Evolutionary conservation across 2,888 invertebrate species (phyloP), one percentile per base, ranked within the genome.

Genomic region (Notodonta ziczac): DNA sequence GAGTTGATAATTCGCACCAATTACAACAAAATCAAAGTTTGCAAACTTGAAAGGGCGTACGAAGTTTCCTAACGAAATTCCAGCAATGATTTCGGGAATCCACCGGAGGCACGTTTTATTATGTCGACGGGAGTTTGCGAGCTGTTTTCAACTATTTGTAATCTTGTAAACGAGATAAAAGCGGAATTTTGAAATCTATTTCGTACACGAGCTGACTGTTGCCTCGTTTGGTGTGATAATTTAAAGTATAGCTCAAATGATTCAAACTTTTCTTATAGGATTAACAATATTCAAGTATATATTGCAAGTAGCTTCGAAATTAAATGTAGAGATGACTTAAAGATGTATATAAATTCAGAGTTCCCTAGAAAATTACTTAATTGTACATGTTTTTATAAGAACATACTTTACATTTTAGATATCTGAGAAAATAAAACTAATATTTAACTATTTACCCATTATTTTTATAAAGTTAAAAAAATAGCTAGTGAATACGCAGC

Each of bases 101-200:
- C 58, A 58, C 53, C 48, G 60, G 59, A 62, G 56, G 32, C 57
- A 54, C 57, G 61, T 63, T 70, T 69, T 58, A 63, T 65, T 70
- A 60, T 55, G 32, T 48, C 56, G 32, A 59, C 62, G 65, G 59
- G 71, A 73, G 65, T 69, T 71, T n/a, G 51, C 3, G 51, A 54
- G 66, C 55, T 61, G 58, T 59, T 66, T 66, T 67, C 57, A 72
- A 73, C 73, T 73, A 73, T 72, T 73, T 62, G 52, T 60, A 63
- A 66, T 65, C 60, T 64, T 61, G 53, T 66, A 51, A 51, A 44
- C 58, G 59, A 66, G 72, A 61, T 73, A 65, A 71, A 73, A 69
- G 65, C 16, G 60, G 58, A 62, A 65, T 53, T 67, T 55, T 61
- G 32, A 39, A 57, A 10, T 53, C 8, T 55, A 14, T 14, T 55